Conservation (phyloP, 2,113 vertebrate species). For the Arothron firmamentum region DNA sequence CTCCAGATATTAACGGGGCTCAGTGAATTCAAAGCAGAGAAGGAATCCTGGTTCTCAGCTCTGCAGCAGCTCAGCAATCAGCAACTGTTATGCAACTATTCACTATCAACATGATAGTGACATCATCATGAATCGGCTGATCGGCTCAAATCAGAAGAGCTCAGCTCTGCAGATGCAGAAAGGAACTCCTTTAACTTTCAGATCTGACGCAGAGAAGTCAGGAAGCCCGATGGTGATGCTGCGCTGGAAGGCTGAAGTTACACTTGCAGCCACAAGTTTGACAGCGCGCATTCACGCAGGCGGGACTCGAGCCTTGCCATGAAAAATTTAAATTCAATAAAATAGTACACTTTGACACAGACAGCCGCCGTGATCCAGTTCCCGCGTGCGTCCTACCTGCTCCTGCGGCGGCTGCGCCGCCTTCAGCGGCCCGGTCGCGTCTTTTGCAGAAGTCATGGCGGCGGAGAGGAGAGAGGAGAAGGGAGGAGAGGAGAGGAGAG, state of each 20-base stretch:
- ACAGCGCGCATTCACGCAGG: constrained; percentile 14
- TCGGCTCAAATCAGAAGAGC: constrained; percentile 2
- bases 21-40: too few species aligned
- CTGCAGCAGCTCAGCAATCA: constrained; percentile 18
- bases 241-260: constrained; percentile 32
- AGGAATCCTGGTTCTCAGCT: background rate
- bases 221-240: constrained; percentile 17
- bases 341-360: too few species aligned
- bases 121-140: too few species aligned
- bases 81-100: constrained; percentile 24
- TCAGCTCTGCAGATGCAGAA: constrained; percentile 46
- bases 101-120: constrained; percentile 28
- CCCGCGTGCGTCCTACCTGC: constrained; percentile 77
- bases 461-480: constrained; percentile 35
- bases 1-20: constrained; percentile 35
- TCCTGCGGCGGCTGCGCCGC: constrained; percentile 64
- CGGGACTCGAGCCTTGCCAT: background rate
- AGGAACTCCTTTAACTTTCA: background rate
- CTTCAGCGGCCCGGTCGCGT: constrained; percentile 81
- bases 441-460: constrained; percentile 92
- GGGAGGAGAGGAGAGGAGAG: constrained; percentile 17
- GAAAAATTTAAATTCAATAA: background rate
- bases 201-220: constrained; percentile 1
- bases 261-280: constrained; percentile 43
- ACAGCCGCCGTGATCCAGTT: background rate